These are phyloP conservation scores for Indicator indicator DNA, from an alignment of 2,113 vertebrate species.

Conservation along the genomic window DNA sequence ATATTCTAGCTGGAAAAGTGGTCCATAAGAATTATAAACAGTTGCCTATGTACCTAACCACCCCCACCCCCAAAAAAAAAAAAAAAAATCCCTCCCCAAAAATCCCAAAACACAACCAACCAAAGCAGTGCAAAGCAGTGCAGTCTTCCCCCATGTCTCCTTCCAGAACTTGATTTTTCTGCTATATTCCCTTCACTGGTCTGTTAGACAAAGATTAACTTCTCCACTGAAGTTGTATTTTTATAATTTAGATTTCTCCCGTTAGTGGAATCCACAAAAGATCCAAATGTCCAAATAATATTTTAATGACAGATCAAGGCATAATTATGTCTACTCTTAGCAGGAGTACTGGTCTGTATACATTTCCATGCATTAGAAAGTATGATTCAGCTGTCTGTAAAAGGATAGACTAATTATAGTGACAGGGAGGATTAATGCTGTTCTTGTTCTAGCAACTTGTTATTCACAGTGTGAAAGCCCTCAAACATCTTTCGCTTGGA, in stretches of 20 bases:
- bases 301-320: slow-evolving; percentile 57
- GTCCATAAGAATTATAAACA: not conserved
- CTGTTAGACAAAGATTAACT: not conserved
- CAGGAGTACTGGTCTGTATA: slow-evolving; percentile 59
- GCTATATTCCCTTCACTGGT: not conserved
- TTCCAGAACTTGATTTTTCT: not conserved
- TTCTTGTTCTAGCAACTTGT: slow-evolving; percentile 59
- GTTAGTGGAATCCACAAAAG: not conserved
- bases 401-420: slow-evolving; percentile 63
- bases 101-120: no score
- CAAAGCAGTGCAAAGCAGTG: not conserved
- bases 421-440: slow-evolving; percentile 57
- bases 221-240: slow-evolving; percentile 9
- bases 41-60: not conserved
- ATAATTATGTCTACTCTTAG: slow-evolving; percentile 52
- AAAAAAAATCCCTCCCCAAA: no score
- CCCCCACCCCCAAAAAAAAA: not conserved
- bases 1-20: not conserved
- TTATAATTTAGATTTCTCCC: slow-evolving; percentile 31
- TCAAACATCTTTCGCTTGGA: slow-evolving; percentile 42
- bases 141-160: not conserved
- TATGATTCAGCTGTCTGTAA: slow-evolving; percentile 66
- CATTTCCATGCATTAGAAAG: slow-evolving; percentile 67
- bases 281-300: slow-evolving; percentile 46
- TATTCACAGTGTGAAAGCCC: slow-evolving; percentile 50